Conservation (phyloP, 2,888 invertebrate species). For the Trachelus tabidus region DNA sequence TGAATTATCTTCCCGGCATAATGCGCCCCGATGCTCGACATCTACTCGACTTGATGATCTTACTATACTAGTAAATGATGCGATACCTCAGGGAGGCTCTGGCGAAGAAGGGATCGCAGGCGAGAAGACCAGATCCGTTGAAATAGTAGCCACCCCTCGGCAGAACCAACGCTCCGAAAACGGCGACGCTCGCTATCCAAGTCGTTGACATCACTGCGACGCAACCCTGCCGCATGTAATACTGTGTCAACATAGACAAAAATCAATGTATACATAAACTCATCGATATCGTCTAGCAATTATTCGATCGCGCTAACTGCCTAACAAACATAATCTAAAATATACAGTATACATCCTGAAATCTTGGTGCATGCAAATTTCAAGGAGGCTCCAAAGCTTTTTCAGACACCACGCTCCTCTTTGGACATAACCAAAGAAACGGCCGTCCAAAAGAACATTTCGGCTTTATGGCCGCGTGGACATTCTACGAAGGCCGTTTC, state of each 20-base stretch:
- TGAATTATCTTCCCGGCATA: background rate
- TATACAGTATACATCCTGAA: background rate
- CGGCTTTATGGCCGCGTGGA: background rate
- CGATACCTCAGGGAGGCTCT: constrained; percentile 74
- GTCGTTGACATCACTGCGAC: constrained; percentile 86
- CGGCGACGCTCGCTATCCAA: constrained; percentile 85
- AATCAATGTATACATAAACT: constrained; percentile 7
- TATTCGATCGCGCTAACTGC: background rate
- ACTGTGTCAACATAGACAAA: constrained; percentile 53
- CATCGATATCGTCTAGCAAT: background rate
- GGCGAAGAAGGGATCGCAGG: constrained; percentile 89
- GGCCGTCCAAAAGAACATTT: background rate
- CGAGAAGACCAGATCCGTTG: constrained; percentile 86
- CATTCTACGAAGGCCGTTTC: background rate
- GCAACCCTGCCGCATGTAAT: constrained; percentile 78
- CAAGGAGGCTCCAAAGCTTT: background rate
- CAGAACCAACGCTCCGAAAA: constrained; percentile 85
- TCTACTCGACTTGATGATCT: background rate
- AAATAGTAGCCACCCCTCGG: constrained; percentile 90
- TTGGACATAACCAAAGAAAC: background rate
- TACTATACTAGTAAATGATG: background rate
- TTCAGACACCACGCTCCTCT: background rate
- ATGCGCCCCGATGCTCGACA: background rate
- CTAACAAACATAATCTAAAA: background rate
- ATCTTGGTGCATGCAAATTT: background rate